Percentiles rank a stretch among this genome's conserved stretches.
Conservation (phyloP, 37 sponge, comb jelly and placozoan species). For the Diacarnus erythraeanus region DNA sequence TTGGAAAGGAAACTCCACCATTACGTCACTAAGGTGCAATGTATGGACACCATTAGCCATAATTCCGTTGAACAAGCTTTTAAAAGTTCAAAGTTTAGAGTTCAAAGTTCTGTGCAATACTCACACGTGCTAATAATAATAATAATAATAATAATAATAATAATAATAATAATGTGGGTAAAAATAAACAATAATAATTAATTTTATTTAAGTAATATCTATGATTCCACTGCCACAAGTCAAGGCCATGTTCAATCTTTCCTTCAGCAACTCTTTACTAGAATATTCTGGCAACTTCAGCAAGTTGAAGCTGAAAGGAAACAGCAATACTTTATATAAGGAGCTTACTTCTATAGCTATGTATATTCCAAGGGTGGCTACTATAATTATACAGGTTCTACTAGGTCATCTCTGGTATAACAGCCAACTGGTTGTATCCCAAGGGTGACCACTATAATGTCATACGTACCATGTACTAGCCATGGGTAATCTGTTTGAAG, state of each 20-base stretch:
- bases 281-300: constrained; percentile 90
- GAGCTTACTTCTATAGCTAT: neutral
- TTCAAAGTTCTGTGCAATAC: no score
- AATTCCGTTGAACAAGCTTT: no score
- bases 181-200: no score
- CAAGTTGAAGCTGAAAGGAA: constrained; percentile 77
- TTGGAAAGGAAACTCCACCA: constrained; percentile 80
- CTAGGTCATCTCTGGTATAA: no score
- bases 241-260: constrained; percentile 69
- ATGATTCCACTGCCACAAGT: constrained; percentile 69
- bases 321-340: neutral
- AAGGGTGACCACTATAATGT: neutral
- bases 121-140: no score
- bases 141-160: no score
- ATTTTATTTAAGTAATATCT: constrained; percentile 58
- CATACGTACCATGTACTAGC: constrained; percentile 85
- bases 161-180: no score
- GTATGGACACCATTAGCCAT: no score
- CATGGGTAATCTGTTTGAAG: constrained; percentile 77
- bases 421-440: neutral
- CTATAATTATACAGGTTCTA: no score
- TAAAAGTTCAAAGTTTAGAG: no score
- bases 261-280: constrained; percentile 61
- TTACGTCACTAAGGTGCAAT: constrained; percentile 60
- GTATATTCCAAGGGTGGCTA: no score